Percentiles rank a stretch among this genome's conserved stretches.
Evolutionary conservation across 2,888 invertebrate genomes (phyloP).

Genomic region (Macrostomum cliftonense): DNA sequence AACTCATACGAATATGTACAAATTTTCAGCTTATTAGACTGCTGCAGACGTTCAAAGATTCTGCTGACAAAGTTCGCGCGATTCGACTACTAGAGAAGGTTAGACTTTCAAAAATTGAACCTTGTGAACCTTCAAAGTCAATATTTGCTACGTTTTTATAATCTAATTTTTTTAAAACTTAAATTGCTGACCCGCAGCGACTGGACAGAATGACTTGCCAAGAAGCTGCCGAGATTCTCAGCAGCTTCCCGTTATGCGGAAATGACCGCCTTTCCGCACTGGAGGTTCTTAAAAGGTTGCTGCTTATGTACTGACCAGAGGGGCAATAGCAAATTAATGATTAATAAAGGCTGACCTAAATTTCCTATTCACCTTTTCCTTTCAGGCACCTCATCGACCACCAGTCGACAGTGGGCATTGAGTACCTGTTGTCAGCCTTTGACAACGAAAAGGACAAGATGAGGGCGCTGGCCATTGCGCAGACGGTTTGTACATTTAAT

Average conservation of each 20-base stretch:
- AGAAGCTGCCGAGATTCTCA: slow-evolving; percentile 30
- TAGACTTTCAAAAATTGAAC: no score
- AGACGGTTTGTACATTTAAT: slow-evolving; percentile 20
- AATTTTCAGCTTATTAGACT: slow-evolving; percentile 24
- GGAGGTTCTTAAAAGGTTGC: slow-evolving; percentile 31
- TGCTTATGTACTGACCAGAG: no score
- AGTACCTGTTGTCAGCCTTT: slow-evolving; percentile 30
- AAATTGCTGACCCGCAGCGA: slow-evolving; percentile 20
- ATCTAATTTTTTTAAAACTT: not conserved
- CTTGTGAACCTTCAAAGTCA: no score
- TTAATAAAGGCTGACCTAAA: no score
- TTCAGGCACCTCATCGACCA: slow-evolving; percentile 27
- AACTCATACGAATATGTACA: no score
- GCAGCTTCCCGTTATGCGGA: slow-evolving; percentile 24
- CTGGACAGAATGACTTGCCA: slow-evolving; percentile 31
- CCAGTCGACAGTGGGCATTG: slow-evolving; percentile 28
- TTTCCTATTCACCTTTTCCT: not conserved
- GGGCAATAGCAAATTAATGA: not conserved
- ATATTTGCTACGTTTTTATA: slow-evolving; percentile 2
- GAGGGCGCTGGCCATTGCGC: slow-evolving; percentile 22
- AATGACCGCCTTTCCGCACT: slow-evolving; percentile 32
- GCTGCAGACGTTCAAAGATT: slow-evolving; percentile 24
- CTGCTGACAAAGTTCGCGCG: slow-evolving; percentile 29
- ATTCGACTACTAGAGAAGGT: slow-evolving; percentile 32
- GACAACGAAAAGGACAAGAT: slow-evolving; percentile 31